phyloP scores from a whole-genome alignment of 2,113 vertebrate genomes.

The Catharus minimus region DNA sequence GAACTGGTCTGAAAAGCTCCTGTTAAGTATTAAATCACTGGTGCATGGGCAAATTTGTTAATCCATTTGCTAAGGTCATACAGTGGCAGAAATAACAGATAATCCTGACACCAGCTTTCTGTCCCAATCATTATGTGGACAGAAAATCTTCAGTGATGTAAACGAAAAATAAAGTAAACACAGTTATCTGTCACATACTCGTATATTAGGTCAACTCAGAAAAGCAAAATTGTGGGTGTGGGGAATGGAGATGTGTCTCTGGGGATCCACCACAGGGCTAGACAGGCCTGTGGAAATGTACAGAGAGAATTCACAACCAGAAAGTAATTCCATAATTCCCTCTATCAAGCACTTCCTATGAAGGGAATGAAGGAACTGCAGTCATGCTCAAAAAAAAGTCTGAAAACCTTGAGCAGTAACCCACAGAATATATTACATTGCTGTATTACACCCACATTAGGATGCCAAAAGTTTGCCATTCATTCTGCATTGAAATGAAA shows the following conservation, averaged over 20 bases:
- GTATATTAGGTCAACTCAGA: neutral
- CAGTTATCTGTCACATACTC: neutral
- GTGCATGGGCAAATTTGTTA: conserved; percentile 54
- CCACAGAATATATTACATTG: neutral
- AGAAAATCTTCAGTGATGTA: conserved; percentile 34
- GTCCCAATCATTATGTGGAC: neutral
- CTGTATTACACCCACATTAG: neutral
- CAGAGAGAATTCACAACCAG: neutral
- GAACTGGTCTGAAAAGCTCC: neutral
- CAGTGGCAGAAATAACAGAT: conserved; percentile 45
- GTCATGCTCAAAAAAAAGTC: neutral
- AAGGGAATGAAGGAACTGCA: neutral
- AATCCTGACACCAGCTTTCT: conserved; percentile 42
- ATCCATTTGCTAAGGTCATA: conserved; percentile 54
- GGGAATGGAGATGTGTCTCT: neutral
- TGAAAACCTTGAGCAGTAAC: neutral
- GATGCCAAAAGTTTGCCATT: neutral
- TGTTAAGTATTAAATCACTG: conserved; percentile 27
- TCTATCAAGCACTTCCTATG: neutral
- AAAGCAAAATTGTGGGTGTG: neutral
- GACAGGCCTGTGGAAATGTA: neutral
- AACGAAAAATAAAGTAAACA: neutral
- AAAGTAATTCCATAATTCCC: neutral
- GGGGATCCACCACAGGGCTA: neutral
- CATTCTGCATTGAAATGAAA: neutral